Conservation (phyloP, 2,797 vertebrate species). For the Cyprinodon diabolis region DNA sequence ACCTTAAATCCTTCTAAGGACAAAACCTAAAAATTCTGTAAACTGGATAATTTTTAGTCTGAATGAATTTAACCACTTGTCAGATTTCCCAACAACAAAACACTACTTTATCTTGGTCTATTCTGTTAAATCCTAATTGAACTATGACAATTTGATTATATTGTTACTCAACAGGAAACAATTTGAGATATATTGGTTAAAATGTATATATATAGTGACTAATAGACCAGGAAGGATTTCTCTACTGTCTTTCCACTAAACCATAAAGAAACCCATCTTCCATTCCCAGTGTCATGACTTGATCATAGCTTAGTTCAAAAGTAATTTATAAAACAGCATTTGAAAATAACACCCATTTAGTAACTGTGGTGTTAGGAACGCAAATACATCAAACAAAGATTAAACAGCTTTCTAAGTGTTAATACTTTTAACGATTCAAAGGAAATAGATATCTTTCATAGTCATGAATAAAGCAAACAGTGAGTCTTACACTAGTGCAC, state of each 20-base stretch:
- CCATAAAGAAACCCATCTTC: not conserved
- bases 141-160: too few relatives aligned
- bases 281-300: not conserved
- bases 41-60: too few relatives aligned
- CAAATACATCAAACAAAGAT: not conserved
- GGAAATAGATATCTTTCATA: conserved; percentile 14
- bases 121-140: too few relatives aligned
- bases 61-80: too few relatives aligned
- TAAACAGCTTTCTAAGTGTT: not conserved
- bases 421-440: not conserved
- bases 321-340: not conserved
- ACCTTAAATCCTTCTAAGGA: not conserved
- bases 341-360: not conserved
- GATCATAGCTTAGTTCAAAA: not conserved
- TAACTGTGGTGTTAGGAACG: not conserved
- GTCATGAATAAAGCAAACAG: conserved; percentile 41
- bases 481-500: not conserved
- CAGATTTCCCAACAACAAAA: too few relatives aligned
- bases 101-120: too few relatives aligned
- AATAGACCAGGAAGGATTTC: not conserved
- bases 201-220: too few relatives aligned
- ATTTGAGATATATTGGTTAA: too few relatives aligned
- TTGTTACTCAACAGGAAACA: too few relatives aligned
- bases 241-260: not conserved
- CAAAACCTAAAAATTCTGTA: not conserved